phyloP scores from a whole-genome alignment of 2,888 invertebrate genomes.

The Koerneria pararmatus region DNA sequence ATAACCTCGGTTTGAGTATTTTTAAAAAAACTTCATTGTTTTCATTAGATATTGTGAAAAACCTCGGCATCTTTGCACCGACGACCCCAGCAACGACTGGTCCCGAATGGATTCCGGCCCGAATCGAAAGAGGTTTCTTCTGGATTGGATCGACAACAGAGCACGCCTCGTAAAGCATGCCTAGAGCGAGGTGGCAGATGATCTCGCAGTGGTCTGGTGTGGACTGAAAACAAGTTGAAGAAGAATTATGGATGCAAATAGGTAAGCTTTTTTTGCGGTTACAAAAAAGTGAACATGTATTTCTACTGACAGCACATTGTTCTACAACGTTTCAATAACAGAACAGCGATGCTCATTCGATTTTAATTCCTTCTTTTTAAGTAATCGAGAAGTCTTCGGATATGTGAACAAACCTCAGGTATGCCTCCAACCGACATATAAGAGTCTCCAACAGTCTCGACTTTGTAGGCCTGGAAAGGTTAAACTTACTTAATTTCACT shows the following conservation, averaged over 20 bases:
- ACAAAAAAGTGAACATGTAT: too few relatives aligned
- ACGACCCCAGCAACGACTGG: slow-evolving; percentile 55
- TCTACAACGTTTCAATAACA: too few relatives aligned
- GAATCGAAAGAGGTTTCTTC: slow-evolving; percentile 38
- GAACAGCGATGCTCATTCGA: too few relatives aligned
- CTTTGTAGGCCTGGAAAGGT: slow-evolving; percentile 50
- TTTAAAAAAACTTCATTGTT: too few relatives aligned
- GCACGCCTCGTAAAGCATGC: slow-evolving; percentile 57
- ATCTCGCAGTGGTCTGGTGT: slow-evolving; percentile 54
- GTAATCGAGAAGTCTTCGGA: too few relatives aligned
- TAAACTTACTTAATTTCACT: too few relatives aligned
- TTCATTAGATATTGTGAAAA: too few relatives aligned
- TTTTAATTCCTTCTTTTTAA: too few relatives aligned
- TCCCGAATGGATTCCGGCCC: slow-evolving; percentile 52
- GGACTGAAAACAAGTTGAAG: background rate
- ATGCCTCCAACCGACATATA: slow-evolving; percentile 55
- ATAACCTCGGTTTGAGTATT: too few relatives aligned
- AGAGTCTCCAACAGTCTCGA: slow-evolving; percentile 52
- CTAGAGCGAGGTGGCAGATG: slow-evolving; percentile 59
- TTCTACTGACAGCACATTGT: too few relatives aligned
- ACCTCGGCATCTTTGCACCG: slow-evolving; percentile 53
- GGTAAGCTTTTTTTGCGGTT: too few relatives aligned
- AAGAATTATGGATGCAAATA: too few relatives aligned
- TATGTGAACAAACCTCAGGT: slow-evolving; percentile 35
- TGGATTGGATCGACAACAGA: slow-evolving; percentile 48